Conservation (phyloP, 2,113 vertebrate species). For the Salvator merianae region DNA sequence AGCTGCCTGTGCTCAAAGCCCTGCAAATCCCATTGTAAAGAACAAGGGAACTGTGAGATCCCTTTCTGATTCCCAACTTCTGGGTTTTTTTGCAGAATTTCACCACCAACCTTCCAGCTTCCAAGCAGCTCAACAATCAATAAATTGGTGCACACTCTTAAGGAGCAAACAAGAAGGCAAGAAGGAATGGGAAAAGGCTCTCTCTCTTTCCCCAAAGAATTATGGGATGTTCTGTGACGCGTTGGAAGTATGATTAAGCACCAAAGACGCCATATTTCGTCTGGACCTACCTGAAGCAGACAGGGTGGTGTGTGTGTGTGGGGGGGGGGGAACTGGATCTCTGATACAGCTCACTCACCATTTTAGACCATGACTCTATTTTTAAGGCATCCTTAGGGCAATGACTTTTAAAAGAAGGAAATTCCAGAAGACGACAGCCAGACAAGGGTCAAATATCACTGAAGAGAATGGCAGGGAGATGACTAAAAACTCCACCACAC, state of each 20-base stretch:
- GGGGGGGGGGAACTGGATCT: too few relatives aligned
- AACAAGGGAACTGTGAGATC: too few relatives aligned
- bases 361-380: constrained; percentile 35
- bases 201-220: background rate
- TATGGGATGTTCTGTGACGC: background rate
- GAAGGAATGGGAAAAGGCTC: background rate
- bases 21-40: too few relatives aligned
- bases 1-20: too few relatives aligned
- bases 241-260: background rate
- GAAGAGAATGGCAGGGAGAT: constrained; percentile 52
- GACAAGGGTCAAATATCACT: constrained; percentile 33
- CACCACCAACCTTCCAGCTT: background rate
- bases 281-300: background rate
- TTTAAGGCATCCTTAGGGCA: constrained; percentile 25
- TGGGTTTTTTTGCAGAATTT: too few relatives aligned
- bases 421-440: constrained; percentile 37
- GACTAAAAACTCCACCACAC: constrained; percentile 21
- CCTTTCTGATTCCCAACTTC: background rate
- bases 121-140: too few relatives aligned
- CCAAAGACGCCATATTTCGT: too few relatives aligned
- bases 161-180: too few relatives aligned
- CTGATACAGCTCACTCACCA: background rate
- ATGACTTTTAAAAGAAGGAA: constrained; percentile 30
- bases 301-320: too few relatives aligned
- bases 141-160: too few relatives aligned